phyloP scores from a whole-genome alignment of 1,140 invertebrate species.

The Lerema accius region DNA sequence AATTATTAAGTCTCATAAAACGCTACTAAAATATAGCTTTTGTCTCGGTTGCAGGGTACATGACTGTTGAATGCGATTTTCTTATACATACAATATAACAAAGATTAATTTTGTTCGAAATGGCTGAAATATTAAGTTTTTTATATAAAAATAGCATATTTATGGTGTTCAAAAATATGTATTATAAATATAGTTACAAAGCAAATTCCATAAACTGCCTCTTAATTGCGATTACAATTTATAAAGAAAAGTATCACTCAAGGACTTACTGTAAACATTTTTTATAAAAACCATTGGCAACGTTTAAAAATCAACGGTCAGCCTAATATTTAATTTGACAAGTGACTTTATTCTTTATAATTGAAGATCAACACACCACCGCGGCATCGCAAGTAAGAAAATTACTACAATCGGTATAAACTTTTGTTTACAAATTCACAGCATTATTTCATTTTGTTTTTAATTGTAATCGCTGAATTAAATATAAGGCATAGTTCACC shows the following conservation, averaged over 20 bases:
- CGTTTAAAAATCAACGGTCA: too few relatives aligned
- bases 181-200: conserved; percentile 24
- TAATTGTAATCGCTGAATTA: too few relatives aligned
- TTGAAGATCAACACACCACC: too few relatives aligned
- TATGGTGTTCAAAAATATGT: conserved; percentile 38
- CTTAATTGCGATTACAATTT: not conserved
- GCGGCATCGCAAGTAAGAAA: too few relatives aligned
- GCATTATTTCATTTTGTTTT: too few relatives aligned
- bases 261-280: not conserved
- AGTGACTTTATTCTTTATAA: too few relatives aligned
- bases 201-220: not conserved
- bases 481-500: not conserved
- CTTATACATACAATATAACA: conserved; percentile 8
- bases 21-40: conserved; percentile 66
- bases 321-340: too few relatives aligned
- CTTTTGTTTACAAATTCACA: not conserved
- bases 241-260: not conserved
- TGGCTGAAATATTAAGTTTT: conserved; percentile 18
- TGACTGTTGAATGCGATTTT: conserved; percentile 28
- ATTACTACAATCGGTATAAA: too few relatives aligned
- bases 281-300: too few relatives aligned
- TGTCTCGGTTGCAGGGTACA: conserved; percentile 47
- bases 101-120: conserved; percentile 7
- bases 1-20: conserved; percentile 69
- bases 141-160: conserved; percentile 40